Base-by-base conservation (phyloP, 2,888 invertebrate genomes). In the Drosophila mimetica region DNA sequence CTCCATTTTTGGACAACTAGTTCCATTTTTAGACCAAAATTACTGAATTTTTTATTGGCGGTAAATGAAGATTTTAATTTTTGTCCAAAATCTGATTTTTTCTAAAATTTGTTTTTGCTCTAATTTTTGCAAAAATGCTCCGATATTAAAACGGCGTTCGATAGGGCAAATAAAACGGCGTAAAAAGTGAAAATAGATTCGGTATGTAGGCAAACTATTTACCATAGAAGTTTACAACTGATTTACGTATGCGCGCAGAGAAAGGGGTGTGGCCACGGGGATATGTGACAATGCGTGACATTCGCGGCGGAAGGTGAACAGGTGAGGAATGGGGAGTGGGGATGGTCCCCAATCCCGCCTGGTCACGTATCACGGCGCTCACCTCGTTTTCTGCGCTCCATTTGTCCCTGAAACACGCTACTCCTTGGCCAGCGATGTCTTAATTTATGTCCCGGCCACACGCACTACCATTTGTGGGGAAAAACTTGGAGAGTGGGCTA, bases 391-490 rank as follows among this genome's bases (percentile, higher is more conserved):
- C n/a, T 11, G 18, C 18, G 46, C 18, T 16, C 44, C 36, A 41
- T 28, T 42, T 42, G 46, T 39, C 59, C 52, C 41, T 41, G 69
- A 46, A 9, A 16, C 69, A 70, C 59, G 70, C 74, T 63, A 74
- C 47, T 52, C 52, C 20, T 48, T 18, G 42, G 42, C 50, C 44
- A 22, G 58, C 61, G 32, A 76, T 70, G 79, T 69, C 75, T 65
- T 73, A 76, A 84, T 87, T 84, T 87, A 84, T 82, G 86, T 71
- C 74, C 71, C 69, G 65, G 48, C 72, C 72, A 61, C 87, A 85
- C 86, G 83, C 84, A 83, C 46, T 9, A 30, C 20, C 7, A 20
- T 5, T 18, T 28, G 28, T 25, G 28, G 25, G 16, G 16, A 16
- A 16, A 52, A 4, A 25, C 25, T 16, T 13, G 2, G 30, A 30